Percentiles rank a stretch among this genome's conserved stretches.
Evolutionary conservation across 1,140 invertebrate species (phyloP).

Genomic region (Helicoverpa zea): DNA sequence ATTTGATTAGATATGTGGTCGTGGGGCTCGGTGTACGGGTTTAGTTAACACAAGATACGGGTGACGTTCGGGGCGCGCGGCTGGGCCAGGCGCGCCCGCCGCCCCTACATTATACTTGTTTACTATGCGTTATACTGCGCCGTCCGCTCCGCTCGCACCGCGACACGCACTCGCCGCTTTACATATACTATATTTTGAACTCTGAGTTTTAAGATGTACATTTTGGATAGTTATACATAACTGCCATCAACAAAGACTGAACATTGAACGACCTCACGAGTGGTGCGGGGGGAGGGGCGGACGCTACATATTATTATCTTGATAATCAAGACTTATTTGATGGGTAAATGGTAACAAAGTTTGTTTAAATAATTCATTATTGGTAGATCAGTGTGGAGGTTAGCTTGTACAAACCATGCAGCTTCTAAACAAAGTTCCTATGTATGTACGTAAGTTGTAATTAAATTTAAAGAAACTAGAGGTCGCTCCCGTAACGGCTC

Average conservation of each 20-base stretch:
- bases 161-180: conserved; percentile 21
- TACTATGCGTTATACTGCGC: conserved; percentile 77
- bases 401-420: conserved; percentile 87
- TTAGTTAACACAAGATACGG: conserved; percentile 82
- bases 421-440: conserved; percentile 87
- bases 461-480: conserved; percentile 80
- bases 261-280: conserved; percentile 19
- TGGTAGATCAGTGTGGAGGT: conserved; percentile 84
- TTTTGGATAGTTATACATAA: conserved; percentile 42
- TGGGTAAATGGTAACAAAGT: conserved; percentile 68
- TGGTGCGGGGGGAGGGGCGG: conserved; percentile 7
- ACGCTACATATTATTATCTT: conserved; percentile 62
- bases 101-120: conserved; percentile 77
- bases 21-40: conserved; percentile 74
- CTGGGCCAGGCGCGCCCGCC: conserved; percentile 68
- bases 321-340: conserved; percentile 76
- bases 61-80: conserved; percentile 76
- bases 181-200: conserved; percentile 39
- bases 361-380: conserved; percentile 83
- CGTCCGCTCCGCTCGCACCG: conserved; percentile 52
- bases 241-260: conserved; percentile 46
- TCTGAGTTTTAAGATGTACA: conserved; percentile 33
- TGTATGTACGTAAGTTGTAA: conserved; percentile 86
- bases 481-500: conserved; percentile 72
- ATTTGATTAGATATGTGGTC: conserved; percentile 80